Base-by-base conservation (phyloP, 2,113 vertebrate genomes). In the Megaleporinus macrocephalus region DNA sequence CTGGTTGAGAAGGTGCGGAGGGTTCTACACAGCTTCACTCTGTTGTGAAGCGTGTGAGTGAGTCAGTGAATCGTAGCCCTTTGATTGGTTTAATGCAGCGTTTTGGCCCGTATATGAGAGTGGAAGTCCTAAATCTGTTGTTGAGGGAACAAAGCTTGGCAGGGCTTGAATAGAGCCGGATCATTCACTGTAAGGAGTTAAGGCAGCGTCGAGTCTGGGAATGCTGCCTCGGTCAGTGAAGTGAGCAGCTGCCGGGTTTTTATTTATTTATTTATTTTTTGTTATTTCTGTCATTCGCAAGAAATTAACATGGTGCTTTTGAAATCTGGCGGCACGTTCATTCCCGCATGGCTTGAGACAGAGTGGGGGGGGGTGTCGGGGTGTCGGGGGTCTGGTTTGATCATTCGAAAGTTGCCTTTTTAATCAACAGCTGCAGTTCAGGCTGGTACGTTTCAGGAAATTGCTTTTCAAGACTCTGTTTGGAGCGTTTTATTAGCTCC, bases 391-490 rank as follows among this genome's bases (percentile, higher is more conserved):
- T 1, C 1, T 57, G 30, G 59, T 72, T 72, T 55, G 18, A 59
- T 83, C 29, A 66, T 41, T 83, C 77, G 47, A 73, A 78, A 51
- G 62, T 83, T 74, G 51, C 44, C 76, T 72, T 79, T 83, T 57
- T 29, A 83, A 73, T 76, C 65, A 66, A 14, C 26, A 61, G 16
- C 49, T 30, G 51, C 33, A 74, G 68, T 74, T 86, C 30, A 78
- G 55, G 13, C 41, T 33, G 69, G 30, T 76, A 57, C 78, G 73
- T 49, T 53, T 73, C 68, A 84, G 75, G 75, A 83, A 86, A 84
- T 76, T 24, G 55, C 62, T 75, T 81, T 81, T 71, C 70, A 81
- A 44, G 59, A 30, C 30, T 26, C 80, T 62, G 36, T 71, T 14
- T 65, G 72, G 51, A 69, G 22, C 41, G 12, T 61, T 78, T 75